Evolutionary conservation across 2,888 invertebrate genomes (phyloP).

Genomic region (Augiades crinisus): DNA sequence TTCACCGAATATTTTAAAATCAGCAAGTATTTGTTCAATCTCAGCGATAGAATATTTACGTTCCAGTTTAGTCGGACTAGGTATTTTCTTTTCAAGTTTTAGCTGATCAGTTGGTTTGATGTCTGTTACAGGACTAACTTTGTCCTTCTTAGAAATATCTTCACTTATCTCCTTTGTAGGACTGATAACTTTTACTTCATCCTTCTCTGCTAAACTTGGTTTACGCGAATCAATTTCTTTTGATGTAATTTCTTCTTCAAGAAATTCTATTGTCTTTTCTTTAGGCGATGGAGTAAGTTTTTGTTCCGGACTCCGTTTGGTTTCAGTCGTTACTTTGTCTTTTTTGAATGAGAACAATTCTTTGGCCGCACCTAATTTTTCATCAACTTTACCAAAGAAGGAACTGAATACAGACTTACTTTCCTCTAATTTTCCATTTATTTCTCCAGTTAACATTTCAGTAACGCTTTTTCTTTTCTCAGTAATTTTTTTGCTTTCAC

Average conservation of each 20-base stretch:
- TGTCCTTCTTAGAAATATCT: not conserved
- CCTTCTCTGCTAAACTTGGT: not conserved
- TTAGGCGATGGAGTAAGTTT: not conserved
- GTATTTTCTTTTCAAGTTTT: not conserved
- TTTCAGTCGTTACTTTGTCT: constrained; percentile 27
- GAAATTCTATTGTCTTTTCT: not conserved
- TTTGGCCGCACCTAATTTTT: constrained; percentile 47
- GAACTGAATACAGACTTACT: constrained; percentile 42
- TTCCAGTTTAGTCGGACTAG: not conserved
- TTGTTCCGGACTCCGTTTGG: constrained; percentile 12
- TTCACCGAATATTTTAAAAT: constrained; percentile 30
- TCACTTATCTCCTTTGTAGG: not conserved
- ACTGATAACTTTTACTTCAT: not conserved
- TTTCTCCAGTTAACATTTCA: constrained; percentile 29
- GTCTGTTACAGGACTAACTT: not conserved
- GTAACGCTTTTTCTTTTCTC: constrained; percentile 27
- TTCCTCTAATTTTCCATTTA: constrained; percentile 40
- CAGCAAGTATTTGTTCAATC: constrained; percentile 29
- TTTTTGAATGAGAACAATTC: constrained; percentile 44
- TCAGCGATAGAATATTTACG: constrained; percentile 20
- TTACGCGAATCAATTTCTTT: not conserved
- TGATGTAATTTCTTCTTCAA: not conserved
- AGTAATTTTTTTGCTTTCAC: constrained; percentile 29
- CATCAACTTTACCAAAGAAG: constrained; percentile 47
- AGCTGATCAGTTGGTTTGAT: too few species aligned